phyloP scores from a whole-genome alignment of 2,888 invertebrate species.

The Brachyptera risi region DNA sequence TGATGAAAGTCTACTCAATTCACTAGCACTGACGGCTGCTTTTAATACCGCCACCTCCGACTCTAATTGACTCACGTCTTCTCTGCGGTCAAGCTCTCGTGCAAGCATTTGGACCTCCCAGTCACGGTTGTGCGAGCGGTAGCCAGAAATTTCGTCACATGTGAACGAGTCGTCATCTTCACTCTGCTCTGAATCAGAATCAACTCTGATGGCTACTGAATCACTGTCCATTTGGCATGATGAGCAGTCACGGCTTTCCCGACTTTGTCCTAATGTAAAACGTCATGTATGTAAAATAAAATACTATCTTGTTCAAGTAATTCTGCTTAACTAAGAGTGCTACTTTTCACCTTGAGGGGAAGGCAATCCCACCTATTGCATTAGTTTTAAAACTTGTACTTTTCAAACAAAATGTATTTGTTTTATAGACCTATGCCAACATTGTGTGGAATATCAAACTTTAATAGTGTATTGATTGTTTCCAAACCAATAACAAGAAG shows the following conservation, averaged over 20 bases:
- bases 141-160: constrained; percentile 39
- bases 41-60: constrained; percentile 36
- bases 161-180: constrained; percentile 37
- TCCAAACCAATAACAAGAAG: too few species aligned
- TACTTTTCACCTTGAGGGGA: too few species aligned
- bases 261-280: background rate
- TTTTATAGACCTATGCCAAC: too few species aligned
- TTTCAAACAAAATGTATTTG: too few species aligned
- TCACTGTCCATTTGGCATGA: constrained; percentile 8
- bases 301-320: too few species aligned
- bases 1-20: constrained; percentile 36
- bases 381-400: too few species aligned
- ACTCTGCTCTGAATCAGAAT: constrained; percentile 41
- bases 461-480: too few species aligned
- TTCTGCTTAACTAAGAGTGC: too few species aligned
- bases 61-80: constrained; percentile 36
- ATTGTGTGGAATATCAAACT: too few species aligned
- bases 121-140: constrained; percentile 49
- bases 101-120: constrained; percentile 80
- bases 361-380: too few species aligned
- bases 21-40: constrained; percentile 35
- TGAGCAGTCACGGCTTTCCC: background rate
- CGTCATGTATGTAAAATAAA: too few species aligned
- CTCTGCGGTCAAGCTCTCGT: constrained; percentile 58
- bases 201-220: constrained; percentile 41